Evolutionary conservation across 2,113 vertebrate species (phyloP).

Genomic region (Pantherophis guttatus): DNA sequence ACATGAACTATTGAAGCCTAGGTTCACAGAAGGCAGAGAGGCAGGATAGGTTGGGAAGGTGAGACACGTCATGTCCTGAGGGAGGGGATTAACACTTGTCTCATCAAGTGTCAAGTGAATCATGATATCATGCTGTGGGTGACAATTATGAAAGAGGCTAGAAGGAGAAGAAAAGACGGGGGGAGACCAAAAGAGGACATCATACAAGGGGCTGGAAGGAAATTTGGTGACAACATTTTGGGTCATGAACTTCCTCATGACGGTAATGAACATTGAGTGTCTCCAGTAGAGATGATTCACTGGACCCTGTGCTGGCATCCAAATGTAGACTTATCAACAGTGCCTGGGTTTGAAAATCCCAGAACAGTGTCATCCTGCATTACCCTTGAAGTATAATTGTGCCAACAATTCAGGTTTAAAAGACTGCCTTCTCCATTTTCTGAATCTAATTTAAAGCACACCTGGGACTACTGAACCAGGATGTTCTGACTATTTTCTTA

Average conservation of each 20-base stretch:
- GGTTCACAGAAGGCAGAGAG: not conserved
- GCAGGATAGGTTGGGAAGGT: conserved; percentile 23
- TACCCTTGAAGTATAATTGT: not conserved
- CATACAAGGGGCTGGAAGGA: conserved; percentile 36
- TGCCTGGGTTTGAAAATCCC: not conserved
- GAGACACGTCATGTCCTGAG: conserved; percentile 26
- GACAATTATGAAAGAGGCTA: conserved; percentile 40
- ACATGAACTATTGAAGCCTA: not conserved
- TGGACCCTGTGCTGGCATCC: not conserved
- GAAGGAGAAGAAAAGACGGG: not conserved
- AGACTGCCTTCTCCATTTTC: not conserved
- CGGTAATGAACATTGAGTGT: conserved; percentile 26
- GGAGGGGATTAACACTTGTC: conserved; percentile 37
- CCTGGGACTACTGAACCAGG: not conserved
- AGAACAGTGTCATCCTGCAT: not conserved
- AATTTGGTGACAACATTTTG: conserved; percentile 28
- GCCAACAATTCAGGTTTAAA: not conserved
- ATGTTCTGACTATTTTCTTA: not conserved
- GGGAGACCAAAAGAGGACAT: not conserved
- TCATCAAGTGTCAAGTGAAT: conserved; percentile 12
- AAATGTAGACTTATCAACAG: not conserved
- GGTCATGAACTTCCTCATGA: conserved; percentile 34
- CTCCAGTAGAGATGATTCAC: conserved; percentile 13
- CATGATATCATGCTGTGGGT: conserved; percentile 39
- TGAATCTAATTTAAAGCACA: not conserved